phyloP scores from a whole-genome alignment of 2,113 vertebrate species.

The Scalopus aquaticus region DNA sequence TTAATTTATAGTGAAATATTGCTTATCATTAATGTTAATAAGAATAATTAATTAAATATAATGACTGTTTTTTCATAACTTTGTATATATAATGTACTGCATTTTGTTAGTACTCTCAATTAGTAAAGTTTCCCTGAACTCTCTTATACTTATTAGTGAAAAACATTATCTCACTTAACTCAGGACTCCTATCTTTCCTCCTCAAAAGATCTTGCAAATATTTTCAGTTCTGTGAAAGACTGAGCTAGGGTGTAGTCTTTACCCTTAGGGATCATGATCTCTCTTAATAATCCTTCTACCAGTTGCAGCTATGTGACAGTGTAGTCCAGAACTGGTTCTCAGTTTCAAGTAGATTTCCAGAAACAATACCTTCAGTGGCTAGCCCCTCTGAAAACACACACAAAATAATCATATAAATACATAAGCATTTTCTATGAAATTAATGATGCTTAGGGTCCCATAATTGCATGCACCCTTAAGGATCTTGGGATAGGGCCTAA shows the following conservation, averaged over 20 bases:
- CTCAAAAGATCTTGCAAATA: background rate
- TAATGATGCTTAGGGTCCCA: background rate
- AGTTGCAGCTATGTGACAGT: no score
- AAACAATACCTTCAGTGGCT: no score
- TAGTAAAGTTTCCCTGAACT: background rate
- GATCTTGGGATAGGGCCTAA: background rate
- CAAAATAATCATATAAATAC: no score
- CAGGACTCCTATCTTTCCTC: background rate
- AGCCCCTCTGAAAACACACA: no score
- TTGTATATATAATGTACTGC: background rate
- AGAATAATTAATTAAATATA: background rate
- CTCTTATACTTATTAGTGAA: background rate
- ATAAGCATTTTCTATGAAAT: background rate
- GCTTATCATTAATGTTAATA: background rate
- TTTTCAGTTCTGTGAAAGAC: background rate
- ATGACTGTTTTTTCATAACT: background rate
- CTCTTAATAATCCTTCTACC: no score
- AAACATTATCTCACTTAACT: background rate
- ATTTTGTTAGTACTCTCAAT: background rate
- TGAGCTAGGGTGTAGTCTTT: background rate
- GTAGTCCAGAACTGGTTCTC: no score
- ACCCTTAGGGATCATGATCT: background rate
- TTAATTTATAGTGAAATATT: background rate
- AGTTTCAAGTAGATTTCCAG: no score
- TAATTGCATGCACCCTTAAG: background rate